A percentile compares a stretch with the other conserved stretches of the same genome.
phyloP scores from a whole-genome alignment of 2,888 invertebrate genomes.

The Gortyna flavago region DNA sequence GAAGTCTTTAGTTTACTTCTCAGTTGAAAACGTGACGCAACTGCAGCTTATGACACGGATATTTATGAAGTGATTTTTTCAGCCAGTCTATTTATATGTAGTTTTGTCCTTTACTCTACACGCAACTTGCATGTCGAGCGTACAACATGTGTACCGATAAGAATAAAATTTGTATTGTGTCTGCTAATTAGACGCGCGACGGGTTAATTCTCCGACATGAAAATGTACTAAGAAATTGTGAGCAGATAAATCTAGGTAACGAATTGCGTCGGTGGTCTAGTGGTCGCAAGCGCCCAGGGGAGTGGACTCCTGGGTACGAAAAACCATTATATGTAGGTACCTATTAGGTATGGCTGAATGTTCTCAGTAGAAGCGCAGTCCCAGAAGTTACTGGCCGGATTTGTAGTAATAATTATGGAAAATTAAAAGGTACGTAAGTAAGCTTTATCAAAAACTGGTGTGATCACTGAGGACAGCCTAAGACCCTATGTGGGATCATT shows the following conservation, averaged over 20 bases:
- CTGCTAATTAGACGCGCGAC: no score
- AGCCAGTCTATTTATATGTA: constrained; percentile 3
- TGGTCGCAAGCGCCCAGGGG: background rate
- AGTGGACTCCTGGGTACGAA: background rate
- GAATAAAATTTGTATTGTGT: no score
- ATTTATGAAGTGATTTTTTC: background rate
- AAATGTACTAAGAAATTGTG: background rate
- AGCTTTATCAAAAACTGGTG: background rate
- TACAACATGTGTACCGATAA: no score
- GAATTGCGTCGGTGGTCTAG: background rate
- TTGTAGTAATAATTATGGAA: background rate
- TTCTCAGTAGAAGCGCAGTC: background rate
- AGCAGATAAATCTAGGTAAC: background rate
- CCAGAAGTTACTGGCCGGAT: background rate
- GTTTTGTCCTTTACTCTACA: background rate
- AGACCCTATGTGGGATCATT: background rate
- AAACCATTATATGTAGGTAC: background rate
- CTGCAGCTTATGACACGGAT: background rate
- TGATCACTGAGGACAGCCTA: background rate
- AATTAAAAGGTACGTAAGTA: background rate
- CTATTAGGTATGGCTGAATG: background rate
- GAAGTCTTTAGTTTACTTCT: constrained; percentile 8
- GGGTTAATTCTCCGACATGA: no score
- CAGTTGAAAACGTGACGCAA: constrained; percentile 20
- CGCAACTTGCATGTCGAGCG: no score